Evolutionary conservation across 2,888 invertebrate species (phyloP).

Genomic region (Subacronicta megacephala): DNA sequence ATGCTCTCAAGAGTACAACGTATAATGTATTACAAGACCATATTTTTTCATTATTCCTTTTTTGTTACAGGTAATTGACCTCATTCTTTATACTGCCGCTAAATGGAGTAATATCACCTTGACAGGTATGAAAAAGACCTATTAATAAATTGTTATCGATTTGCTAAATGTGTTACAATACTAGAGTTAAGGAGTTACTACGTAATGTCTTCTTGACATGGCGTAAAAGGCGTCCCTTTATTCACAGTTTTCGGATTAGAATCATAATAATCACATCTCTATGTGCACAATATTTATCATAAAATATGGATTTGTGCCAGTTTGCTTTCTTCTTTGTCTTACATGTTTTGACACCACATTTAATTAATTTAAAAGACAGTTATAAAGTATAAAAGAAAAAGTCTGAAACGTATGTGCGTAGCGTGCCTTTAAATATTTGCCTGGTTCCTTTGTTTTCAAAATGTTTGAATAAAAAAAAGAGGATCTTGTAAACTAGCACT

Average conservation of each 20-base stretch:
- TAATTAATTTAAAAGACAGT: slow-evolving; percentile 7
- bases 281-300: slow-evolving; percentile 30
- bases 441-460: too few relatives aligned
- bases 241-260: slow-evolving; percentile 3
- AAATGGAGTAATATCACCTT: slow-evolving; percentile 42
- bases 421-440: too few relatives aligned
- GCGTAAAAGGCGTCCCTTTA: too few relatives aligned
- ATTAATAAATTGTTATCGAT: slow-evolving; percentile 40
- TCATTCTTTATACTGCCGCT: slow-evolving; percentile 57
- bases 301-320: slow-evolving; percentile 23
- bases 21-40: slow-evolving; percentile 50
- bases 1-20: slow-evolving; percentile 43
- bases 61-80: slow-evolving; percentile 81
- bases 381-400: too few relatives aligned
- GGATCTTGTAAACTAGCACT: too few relatives aligned
- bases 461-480: too few relatives aligned
- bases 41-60: slow-evolving; percentile 64
- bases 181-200: too few relatives aligned
- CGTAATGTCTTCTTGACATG: too few relatives aligned
- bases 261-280: slow-evolving; percentile 19
- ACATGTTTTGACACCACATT: slow-evolving; percentile 11
- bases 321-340: slow-evolving; percentile 2
- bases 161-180: slow-evolving; percentile 2
- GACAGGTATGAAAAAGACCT: slow-evolving; percentile 45
- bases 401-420: too few relatives aligned